Evolutionary conservation across 2,888 invertebrate genomes (phyloP), one percentile per base, ranked within the genome.

Genomic region (Noctua janthe): DNA sequence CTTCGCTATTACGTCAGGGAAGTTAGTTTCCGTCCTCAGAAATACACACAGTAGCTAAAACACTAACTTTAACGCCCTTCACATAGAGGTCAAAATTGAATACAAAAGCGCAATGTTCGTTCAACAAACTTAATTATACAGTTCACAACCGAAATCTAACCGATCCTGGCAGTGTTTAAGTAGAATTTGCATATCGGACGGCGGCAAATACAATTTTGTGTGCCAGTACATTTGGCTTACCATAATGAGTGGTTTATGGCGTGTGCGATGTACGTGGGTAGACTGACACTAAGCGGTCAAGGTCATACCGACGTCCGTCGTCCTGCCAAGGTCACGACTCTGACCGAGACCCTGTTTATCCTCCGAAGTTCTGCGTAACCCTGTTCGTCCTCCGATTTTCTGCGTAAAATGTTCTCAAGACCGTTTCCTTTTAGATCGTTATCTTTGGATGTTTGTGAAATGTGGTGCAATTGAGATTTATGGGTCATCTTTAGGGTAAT

Each of bases 1-100:
- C 92, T 92, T 90, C 81, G 84, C 92, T 92, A 91, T 92, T 93
- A 92, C 90, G 91, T 91, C 90, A 91, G 91, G 93, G 93, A 93
- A 92, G 93, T 93, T 87, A 81, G 90, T 87, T 93, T 93, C 93
- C 93, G 93, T 91, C 90, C 89, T 39, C 79, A 70, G 71, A 89
- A 74, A 70, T 78, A 66, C 17, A 80, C 59, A 62, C 72, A 78
- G 66, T 79, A 79, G 66, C 76, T 82, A 78, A 70, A 79, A 47
- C 51, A 74, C 72, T 47, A 88, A 82, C 76, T 87, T 84, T 91
- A 91, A 82, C 77, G 83, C 78, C 87, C 89, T 90, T 82, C 83
- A 76, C 70, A 88, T 82, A 92, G 84, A 91, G 92, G 89, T 91
- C 90, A 89, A 80, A 87, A 89, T 92, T 89, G 90, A 90, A 91